Conservation (phyloP, 2,888 invertebrate species). For the Drosophila bunnanda region DNA sequence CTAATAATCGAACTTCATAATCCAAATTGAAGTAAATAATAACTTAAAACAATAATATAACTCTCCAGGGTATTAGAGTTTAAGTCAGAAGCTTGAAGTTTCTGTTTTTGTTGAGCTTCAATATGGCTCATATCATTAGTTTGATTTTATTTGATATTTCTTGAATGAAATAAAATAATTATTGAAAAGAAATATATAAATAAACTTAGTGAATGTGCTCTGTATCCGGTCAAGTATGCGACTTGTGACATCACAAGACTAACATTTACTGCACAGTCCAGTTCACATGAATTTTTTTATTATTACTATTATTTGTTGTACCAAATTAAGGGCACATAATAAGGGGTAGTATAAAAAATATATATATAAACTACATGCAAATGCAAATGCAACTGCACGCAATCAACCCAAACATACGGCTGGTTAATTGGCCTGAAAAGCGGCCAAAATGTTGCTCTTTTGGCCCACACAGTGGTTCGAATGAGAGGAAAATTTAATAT, state of each 20-base stretch:
- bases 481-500: not conserved
- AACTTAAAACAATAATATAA: not conserved
- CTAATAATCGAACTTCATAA: not conserved
- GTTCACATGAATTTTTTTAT: not conserved
- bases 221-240: not conserved
- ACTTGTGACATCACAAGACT: constrained; percentile 8
- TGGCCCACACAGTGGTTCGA: constrained; percentile 47
- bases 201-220: not conserved
- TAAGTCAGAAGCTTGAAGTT: not conserved
- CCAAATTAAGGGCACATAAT: constrained; percentile 24
- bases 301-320: not conserved
- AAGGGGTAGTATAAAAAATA: constrained; percentile 3
- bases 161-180: rapidly evolving
- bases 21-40: no score
- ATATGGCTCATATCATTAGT: not conserved
- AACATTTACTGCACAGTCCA: constrained; percentile 1
- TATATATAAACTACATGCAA: constrained; percentile 23
- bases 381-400: constrained; percentile 34
- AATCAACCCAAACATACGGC: constrained; percentile 9
- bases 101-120: no score
- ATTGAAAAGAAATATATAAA: not conserved
- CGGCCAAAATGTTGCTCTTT: constrained; percentile 34
- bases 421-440: constrained; percentile 63
- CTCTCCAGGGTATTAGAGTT: no score
- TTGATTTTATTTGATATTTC: no score